These are phyloP conservation scores for Ennomos fuscantarius DNA, from an alignment of 2,888 invertebrate genomes.

Conservation along the genomic window DNA sequence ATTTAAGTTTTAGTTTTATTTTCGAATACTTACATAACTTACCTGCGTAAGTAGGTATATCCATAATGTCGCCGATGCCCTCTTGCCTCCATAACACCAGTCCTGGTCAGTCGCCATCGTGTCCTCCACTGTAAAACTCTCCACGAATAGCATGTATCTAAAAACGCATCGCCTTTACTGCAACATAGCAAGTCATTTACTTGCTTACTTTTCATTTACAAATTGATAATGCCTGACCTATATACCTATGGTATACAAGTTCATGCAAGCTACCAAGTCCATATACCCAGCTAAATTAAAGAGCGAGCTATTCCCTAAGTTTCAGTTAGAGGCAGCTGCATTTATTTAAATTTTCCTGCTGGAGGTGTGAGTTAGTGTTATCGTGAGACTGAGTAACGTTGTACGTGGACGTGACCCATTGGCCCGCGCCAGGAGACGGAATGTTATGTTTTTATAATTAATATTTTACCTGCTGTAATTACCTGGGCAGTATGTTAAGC, in stretches of 20 bases:
- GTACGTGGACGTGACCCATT: neutral
- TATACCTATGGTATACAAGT: neutral
- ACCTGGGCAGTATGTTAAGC: conserved; percentile 4
- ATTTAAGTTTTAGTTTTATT: too few relatives aligned
- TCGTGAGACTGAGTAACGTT: conserved; percentile 12
- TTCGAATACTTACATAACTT: conserved; percentile 11
- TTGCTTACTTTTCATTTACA: neutral
- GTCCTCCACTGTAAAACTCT: conserved; percentile 2
- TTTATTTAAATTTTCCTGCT: neutral
- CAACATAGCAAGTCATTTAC: neutral
- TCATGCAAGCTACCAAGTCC: neutral
- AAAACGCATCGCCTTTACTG: conserved; percentile 1
- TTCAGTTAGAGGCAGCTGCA: neutral
- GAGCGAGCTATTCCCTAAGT: neutral
- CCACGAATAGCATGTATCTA: neutral
- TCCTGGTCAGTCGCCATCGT: neutral
- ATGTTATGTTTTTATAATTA: conserved; percentile 7
- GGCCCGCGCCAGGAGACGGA: neutral
- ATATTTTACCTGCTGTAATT: conserved; percentile 6
- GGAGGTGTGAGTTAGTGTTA: conserved; percentile 9
- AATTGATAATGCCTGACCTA: neutral
- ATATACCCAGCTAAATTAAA: neutral
- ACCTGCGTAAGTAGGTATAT: neutral
- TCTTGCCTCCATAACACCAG: too few relatives aligned
- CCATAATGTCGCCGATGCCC: neutral